Percentiles rank a stretch among this genome's conserved stretches.
Evolutionary conservation across 1,140 invertebrate species (phyloP).

Genomic region (Drosophila sproati): DNA sequence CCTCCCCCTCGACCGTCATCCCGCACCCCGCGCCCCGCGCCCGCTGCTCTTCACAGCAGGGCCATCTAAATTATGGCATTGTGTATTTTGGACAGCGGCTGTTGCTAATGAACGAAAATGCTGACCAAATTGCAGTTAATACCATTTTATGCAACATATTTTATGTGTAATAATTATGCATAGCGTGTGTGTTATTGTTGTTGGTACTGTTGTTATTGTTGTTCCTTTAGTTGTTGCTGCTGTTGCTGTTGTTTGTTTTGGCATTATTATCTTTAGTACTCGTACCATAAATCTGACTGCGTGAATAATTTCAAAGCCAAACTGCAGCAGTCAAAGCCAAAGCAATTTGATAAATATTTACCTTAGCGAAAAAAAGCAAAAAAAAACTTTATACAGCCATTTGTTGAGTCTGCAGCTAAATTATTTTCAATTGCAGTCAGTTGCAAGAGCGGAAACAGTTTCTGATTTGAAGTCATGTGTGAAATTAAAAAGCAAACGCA

Average conservation of each 20-base stretch:
- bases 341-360: conserved; percentile 37
- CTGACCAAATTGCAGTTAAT: conserved; percentile 52
- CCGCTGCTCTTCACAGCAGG: neutral
- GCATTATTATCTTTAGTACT: conserved; percentile 41
- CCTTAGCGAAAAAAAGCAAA: conserved; percentile 5
- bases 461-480: conserved; percentile 60
- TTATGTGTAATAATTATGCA: conserved; percentile 57
- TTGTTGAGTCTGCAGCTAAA: conserved; percentile 27
- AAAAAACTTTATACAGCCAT: neutral
- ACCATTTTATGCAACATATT: conserved; percentile 67
- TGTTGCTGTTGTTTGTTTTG: conserved; percentile 19
- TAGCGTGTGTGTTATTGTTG: conserved; percentile 9
- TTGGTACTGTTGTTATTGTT: neutral
- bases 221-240: neutral
- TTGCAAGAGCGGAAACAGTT: conserved; percentile 37
- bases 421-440: conserved; percentile 39
- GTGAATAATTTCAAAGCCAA: conserved; percentile 15
- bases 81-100: conserved; percentile 34
- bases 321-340: conserved; percentile 26
- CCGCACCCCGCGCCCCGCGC: neutral
- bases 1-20: no score
- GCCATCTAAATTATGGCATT: conserved; percentile 28
- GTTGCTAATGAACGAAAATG: conserved; percentile 50
- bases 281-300: conserved; percentile 21
- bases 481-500: conserved; percentile 69